phyloP scores from a whole-genome alignment of 2,797 vertebrate genomes.

The Kryptolebias ocellatus region DNA sequence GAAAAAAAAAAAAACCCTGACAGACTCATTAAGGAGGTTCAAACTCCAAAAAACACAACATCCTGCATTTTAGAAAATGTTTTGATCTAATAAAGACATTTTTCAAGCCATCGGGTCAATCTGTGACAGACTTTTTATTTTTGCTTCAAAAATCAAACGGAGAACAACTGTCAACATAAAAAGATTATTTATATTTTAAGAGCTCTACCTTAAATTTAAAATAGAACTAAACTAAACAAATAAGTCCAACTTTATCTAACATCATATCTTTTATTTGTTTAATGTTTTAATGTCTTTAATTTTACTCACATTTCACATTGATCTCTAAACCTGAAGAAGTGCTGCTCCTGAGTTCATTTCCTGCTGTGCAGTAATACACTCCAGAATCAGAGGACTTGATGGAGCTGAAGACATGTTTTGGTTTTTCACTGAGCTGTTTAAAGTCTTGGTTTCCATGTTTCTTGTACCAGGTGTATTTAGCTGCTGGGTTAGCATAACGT shows the following conservation, averaged over 20 bases:
- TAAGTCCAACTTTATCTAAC: too few relatives aligned
- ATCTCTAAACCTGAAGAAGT: neutral
- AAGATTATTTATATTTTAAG: neutral
- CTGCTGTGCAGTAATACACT: slow-evolving; percentile 40
- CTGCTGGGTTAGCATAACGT: slow-evolving; percentile 45
- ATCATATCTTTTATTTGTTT: neutral
- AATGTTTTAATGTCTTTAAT: neutral
- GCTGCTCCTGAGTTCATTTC: neutral
- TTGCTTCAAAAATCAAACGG: neutral
- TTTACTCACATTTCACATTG: slow-evolving; percentile 40
- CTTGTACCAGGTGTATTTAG: slow-evolving; percentile 43
- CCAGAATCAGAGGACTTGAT: slow-evolving; percentile 22
- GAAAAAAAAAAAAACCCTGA: too few relatives aligned
- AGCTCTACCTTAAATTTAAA: accelerated
- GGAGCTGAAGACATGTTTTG: neutral
- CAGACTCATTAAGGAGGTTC: too few relatives aligned
- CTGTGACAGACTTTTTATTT: too few relatives aligned
- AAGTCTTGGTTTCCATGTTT: neutral
- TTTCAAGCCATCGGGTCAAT: too few relatives aligned
- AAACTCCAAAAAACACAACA: too few relatives aligned
- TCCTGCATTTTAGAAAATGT: too few relatives aligned
- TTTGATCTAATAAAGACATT: too few relatives aligned
- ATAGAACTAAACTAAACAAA: neutral
- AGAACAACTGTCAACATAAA: neutral
- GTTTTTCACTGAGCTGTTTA: accelerated